phyloP scores from a whole-genome alignment of 2,797 vertebrate genomes.

The Caiman crocodilus region DNA sequence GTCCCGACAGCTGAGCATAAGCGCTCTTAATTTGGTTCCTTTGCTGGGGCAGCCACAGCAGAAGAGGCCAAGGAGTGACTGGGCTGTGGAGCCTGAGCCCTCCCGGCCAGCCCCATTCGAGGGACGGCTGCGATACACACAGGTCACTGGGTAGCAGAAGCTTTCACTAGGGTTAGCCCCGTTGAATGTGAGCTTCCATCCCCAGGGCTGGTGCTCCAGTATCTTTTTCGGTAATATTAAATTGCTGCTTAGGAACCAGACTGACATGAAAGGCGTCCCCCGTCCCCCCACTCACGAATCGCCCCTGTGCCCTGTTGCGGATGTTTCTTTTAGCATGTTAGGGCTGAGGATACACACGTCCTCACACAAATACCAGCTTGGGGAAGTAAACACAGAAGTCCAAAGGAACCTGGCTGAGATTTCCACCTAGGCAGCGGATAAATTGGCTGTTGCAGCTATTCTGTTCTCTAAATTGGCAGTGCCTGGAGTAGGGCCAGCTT shows the following conservation, averaged over 20 bases:
- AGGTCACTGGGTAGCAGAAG: not conserved
- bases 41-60: not conserved
- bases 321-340: fast-evolving
- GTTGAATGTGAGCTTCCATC: not conserved
- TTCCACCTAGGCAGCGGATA: slow-evolving; percentile 37
- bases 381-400: not conserved
- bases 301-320: fast-evolving
- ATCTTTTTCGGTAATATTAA: not conserved
- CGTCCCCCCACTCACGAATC: not conserved
- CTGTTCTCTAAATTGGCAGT: slow-evolving; percentile 2
- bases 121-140: not conserved
- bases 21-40: not conserved
- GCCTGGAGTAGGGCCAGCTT: slow-evolving; percentile 39
- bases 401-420: not conserved
- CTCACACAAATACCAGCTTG: not conserved
- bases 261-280: not conserved
- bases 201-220: not conserved
- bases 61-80: not conserved
- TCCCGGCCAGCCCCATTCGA: not conserved
- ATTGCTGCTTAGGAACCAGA: not conserved
- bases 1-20: no score
- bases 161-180: no score
- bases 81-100: not conserved
- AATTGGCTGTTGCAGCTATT: slow-evolving; percentile 16
- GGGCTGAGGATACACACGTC: not conserved